Conservation (phyloP, 2,113 vertebrate species). For the Hippocampus guttulatus region DNA sequence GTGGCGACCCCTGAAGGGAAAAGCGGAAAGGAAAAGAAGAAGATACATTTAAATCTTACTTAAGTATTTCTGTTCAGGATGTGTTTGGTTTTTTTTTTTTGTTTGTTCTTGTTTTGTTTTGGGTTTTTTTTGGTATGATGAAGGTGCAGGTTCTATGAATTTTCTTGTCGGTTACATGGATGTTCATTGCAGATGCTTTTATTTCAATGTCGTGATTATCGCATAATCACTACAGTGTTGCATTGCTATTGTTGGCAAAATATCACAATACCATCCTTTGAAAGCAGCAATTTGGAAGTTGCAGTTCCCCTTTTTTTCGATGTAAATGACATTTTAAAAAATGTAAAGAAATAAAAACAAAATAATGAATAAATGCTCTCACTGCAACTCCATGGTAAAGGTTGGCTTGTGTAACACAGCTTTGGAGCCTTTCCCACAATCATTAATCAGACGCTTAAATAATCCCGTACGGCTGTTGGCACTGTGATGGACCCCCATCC, state of each 20-base stretch:
- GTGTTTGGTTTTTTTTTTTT: too few relatives aligned
- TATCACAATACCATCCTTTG: background rate
- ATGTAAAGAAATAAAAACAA: too few relatives aligned
- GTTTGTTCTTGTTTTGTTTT: too few relatives aligned
- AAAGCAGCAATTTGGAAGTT: background rate
- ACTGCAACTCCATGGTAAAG: background rate
- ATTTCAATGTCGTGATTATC: too few relatives aligned
- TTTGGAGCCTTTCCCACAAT: background rate
- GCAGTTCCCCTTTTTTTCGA: background rate
- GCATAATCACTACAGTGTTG: background rate
- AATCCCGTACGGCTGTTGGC: conserved; percentile 18
- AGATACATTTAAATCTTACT: too few relatives aligned
- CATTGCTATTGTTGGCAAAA: background rate
- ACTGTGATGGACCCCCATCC: conserved; percentile 23
- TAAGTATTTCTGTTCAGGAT: too few relatives aligned
- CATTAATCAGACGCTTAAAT: conserved; percentile 12
- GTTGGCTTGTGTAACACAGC: background rate
- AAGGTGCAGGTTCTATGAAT: too few relatives aligned
- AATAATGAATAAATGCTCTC: background rate
- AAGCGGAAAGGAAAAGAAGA: too few relatives aligned
- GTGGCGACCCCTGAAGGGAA: too few relatives aligned
- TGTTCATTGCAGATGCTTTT: too few relatives aligned
- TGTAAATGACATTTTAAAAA: background rate
- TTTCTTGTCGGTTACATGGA: too few relatives aligned
- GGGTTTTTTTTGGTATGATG: too few relatives aligned